Base-by-base conservation (phyloP, 1,140 invertebrate genomes). In the Brachionus koreanus region DNA sequence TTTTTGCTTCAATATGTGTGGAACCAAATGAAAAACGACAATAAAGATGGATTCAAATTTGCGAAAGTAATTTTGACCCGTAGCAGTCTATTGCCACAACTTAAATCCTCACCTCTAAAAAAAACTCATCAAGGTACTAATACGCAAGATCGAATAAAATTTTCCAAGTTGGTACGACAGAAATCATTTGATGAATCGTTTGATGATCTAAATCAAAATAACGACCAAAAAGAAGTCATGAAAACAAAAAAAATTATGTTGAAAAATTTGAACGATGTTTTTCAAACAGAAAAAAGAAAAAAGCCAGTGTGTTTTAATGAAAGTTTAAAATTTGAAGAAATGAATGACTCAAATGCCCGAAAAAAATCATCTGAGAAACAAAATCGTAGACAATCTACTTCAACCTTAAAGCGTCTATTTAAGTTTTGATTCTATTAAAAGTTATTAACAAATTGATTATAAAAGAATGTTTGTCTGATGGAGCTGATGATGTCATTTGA, bases 1-100 rank as follows among this genome's bases (percentile, higher is more conserved):
- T 79, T 61, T 79, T 61, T 79, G 76, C 25, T 79, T 7, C 33
- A 39, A 35, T 49, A 79, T 79, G 76, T 65, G 10, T 79, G 76
- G 76, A 79, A 79, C 35, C 76, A 79, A 43, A 79, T 79, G 76
- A 57, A 79, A 65, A 57, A 42, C 10, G 76, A 79, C 6, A 57
- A 79, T 16, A 57, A 65, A 57, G 52, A 79, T 29, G 76, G 49
- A 10, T 79, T 79, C 16, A 79, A 79, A 43, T 25, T 42, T 13
- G 76, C 76, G 0, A 79, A 79, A 63, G 2, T 79, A 39, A 79
- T 79, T 29, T 43, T 79, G n/a, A 37, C 61, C 3, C 52, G 61
- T 35, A 16, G 61, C 7, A 79, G 19, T 19, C 23, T 43, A 13
- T 42, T 79, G 23, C 33, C 61, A 0, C 29, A 61, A 3, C 12